Conservation (phyloP, 2,888 invertebrate genomes). For the Drosophila cracens region DNA sequence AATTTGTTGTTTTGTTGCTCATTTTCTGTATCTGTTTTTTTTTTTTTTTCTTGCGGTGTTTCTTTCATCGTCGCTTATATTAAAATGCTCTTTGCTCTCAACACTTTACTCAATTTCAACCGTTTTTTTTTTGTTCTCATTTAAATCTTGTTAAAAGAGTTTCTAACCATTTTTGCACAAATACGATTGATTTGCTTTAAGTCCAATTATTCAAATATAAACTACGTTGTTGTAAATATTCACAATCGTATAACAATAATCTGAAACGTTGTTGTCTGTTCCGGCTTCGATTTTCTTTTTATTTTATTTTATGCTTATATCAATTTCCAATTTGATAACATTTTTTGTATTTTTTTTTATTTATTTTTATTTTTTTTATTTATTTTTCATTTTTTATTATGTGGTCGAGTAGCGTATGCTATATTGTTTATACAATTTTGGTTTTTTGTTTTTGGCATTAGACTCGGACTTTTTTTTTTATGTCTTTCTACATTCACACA, state of each 20-base stretch:
- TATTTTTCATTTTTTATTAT: background rate
- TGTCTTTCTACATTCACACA: constrained; percentile 15
- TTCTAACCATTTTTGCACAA: too few species aligned
- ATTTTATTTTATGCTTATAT: background rate
- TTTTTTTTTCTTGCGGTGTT: constrained; percentile 24
- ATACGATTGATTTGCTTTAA: background rate
- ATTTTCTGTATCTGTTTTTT: constrained; percentile 39
- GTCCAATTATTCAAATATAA: background rate
- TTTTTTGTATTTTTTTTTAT: background rate
- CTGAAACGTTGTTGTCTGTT: too few species aligned
- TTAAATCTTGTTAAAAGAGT: background rate
- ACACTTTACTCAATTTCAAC: constrained; percentile 49
- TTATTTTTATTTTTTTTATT: background rate
- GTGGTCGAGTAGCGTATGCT: background rate
- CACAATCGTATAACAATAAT: too few species aligned
- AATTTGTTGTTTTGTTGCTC: constrained; percentile 48
- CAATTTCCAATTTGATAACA: background rate
- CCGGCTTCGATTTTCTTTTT: background rate
- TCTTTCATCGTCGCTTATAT: constrained; percentile 52
- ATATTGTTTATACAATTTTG: background rate
- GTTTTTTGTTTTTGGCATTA: background rate
- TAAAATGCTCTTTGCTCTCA: constrained; percentile 42
- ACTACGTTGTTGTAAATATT: background rate
- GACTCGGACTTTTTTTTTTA: constrained; percentile 12
- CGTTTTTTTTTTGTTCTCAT: background rate